Evolutionary conservation across 2,797 vertebrate genomes (phyloP), one percentile per base, ranked within the genome.

Genomic region (Halcyon leucocephala): DNA sequence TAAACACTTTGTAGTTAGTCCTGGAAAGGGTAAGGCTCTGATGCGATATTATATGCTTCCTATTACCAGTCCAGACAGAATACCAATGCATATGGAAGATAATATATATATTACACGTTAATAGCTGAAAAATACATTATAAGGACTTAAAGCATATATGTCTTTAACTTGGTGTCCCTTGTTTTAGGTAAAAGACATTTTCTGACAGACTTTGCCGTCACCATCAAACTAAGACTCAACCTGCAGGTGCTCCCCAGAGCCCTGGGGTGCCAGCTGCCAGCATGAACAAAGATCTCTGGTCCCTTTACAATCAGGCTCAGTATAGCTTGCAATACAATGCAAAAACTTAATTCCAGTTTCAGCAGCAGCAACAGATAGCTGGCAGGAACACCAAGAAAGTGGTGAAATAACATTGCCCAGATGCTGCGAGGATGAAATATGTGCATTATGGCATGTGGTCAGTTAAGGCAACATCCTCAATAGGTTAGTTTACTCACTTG

Each of bases 361-460:
- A 86, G 8, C 5, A 74, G 22, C 22, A 57, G 28, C 35, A 87
- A 60, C 0, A 0, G 9, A 35, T 1, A 61, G 37, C 14, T 41
- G 9, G 37, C 35, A 83, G 78, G 87, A 93, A 54, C 54, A 44
- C 4, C 0, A 1, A 48, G 31, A 33, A 73, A 46, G 15, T 8
- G 21, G 18, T 48, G 29, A 81, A 92, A 51, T 66, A 62, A 10
- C 4, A 74, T 29, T 35, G 90, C n/a, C 5, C 60, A 85, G 57
- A 31, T 29, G 70, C 9, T 2, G 3, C 20, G 8, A 67, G 33
- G 13, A 13, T 57, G 29, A 89, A 90, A 92, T 14, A 72, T 2
- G 0, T 72, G 31, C 16, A 12, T 31, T 65, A 35, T 0, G 8
- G 51, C 7, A 55, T 0, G 0, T 12, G 22, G 51, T 31, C 52